Evolutionary conservation across 64 coral and sea anemone species (phyloP), one percentile per base, ranked within the genome.

Genomic region (Montipora cactus): DNA sequence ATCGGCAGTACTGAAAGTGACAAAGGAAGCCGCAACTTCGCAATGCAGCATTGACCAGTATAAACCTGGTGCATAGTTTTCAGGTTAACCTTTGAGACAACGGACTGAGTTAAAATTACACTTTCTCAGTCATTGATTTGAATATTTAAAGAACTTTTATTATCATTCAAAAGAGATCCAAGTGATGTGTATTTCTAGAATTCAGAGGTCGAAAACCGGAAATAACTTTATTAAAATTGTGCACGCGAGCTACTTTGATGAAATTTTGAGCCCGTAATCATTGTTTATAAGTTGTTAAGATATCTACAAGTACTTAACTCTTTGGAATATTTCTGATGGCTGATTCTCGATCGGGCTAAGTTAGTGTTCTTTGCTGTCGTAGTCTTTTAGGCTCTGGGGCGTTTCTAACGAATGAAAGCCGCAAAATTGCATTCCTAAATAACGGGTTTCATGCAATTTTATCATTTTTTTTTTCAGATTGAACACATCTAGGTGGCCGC

Each of bases 101-200:
- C 61, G 14, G 4, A 16, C 14, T 64, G 14, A 7, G 4, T 15
- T 64, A 64, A 64, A 16, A 64, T 64, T 12, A 64, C 8, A 64
- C 61, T 12, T 14, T 64, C 14, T 12, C 11, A 8, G 53, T 11
- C 53, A 57, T 11, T 11, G 11, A 57, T 57, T 57, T 16, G 51
- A 72, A 71, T 50, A 7, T 71, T 50, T 70, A 2, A 50, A 86
- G 66, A 49, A 51, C 45, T 44, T 86, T 86, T 70, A 70, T 86
- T 86, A 20, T 86, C 14, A 86, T 86, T 49, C 44, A 51, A 86
- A 86, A 72, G 7, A 69, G 23, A 23, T 14, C 62, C 47, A 9
- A 18, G 10, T 4, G 16, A 8, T 2, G 7, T 50, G 22, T 66
- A 86, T 49, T 53, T 37, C 46, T 71, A n/a, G 7, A n/a, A 86